These are phyloP conservation scores for Congeria kusceri DNA, from an alignment of 2,888 invertebrate species.

Conservation along the genomic window DNA sequence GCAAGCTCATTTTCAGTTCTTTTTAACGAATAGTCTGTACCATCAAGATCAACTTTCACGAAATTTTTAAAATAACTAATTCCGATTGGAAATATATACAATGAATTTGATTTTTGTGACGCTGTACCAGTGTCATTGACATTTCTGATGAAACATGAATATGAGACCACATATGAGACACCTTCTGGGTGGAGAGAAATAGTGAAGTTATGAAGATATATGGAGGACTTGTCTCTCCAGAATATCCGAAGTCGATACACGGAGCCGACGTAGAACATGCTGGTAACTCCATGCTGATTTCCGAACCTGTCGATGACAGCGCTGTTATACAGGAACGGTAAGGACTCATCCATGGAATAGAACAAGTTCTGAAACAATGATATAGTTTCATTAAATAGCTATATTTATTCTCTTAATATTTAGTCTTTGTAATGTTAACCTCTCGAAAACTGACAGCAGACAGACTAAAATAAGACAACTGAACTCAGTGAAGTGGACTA, in stretches of 20 bases:
- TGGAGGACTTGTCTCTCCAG: conserved; percentile 44
- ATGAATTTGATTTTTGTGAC: not conserved
- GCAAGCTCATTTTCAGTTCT: too few relatives aligned
- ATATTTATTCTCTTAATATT: too few relatives aligned
- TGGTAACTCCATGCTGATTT: conserved; percentile 51
- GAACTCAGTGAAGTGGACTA: too few relatives aligned
- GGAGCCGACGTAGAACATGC: conserved; percentile 62
- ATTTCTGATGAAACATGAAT: conserved; percentile 51
- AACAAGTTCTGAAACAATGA: conserved; percentile 61
- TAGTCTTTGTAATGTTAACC: too few relatives aligned
- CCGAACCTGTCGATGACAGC: conserved; percentile 33
- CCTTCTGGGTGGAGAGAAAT: conserved; percentile 58
- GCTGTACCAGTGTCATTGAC: conserved; percentile 14
- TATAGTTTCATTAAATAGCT: too few relatives aligned
- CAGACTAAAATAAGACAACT: too few relatives aligned
- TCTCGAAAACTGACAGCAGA: too few relatives aligned
- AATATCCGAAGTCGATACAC: conserved; percentile 54
- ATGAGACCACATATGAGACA: conserved; percentile 61
- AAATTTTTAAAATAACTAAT: conserved; percentile 29
- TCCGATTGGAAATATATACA: conserved; percentile 21
- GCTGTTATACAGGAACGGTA: conserved; percentile 50
- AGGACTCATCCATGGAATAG: conserved; percentile 49
- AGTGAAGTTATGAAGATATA: conserved; percentile 61
- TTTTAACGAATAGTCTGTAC: too few relatives aligned
- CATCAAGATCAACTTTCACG: conserved; percentile 1